Evolutionary conservation across 2,888 invertebrate species (phyloP), one percentile per base, ranked within the genome.

Genomic region (Acleris emargana): DNA sequence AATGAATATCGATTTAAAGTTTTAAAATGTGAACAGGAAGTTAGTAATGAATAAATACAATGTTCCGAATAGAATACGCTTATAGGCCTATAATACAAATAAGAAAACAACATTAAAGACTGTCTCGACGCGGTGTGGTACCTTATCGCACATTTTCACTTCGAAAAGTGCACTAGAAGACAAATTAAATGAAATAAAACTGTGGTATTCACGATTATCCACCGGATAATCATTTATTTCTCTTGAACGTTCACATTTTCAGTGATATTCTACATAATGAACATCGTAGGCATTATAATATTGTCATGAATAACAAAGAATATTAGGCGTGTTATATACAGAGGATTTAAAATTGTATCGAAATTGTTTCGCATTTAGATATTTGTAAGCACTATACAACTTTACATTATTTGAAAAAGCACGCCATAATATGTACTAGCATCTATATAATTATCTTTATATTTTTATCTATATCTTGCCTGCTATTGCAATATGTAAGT

Each of bases 351-450:
- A 73, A 78, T 74, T 73, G 77, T 73, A 74, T 74, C 73, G 79
- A 80, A 82, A 81, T 78, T 76, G 58, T 79, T 78, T 76, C 76
- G 75, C 74, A 74, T 78, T 80, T 86, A 66, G 51, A 57, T 66
- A 87, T 84, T 86, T 86, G 86, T 86, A 87, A 89, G 89, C 88
- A 86, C 85, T 91, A 88, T 89, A 91, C 89, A 90, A 84, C 81
- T 88, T 86, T 88, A 89, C 86, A 87, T 82, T 74, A 74, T 81
- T 73, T 81, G 38, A 78, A 80, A 82, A 85, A 87, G 88, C 85
- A 81, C 74, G 72, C 80, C 76, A 72, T 73, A 66, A 66, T 57
- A 61, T 50, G 60, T 66, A 57, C 60, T 61, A 61, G 52, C 13
- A 52, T 57, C 51, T 66, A 66, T 81, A 77, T 75, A 38, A 75